Conservation (phyloP, 2,113 vertebrate genomes). For the Leucoraja erinaceus region DNA sequence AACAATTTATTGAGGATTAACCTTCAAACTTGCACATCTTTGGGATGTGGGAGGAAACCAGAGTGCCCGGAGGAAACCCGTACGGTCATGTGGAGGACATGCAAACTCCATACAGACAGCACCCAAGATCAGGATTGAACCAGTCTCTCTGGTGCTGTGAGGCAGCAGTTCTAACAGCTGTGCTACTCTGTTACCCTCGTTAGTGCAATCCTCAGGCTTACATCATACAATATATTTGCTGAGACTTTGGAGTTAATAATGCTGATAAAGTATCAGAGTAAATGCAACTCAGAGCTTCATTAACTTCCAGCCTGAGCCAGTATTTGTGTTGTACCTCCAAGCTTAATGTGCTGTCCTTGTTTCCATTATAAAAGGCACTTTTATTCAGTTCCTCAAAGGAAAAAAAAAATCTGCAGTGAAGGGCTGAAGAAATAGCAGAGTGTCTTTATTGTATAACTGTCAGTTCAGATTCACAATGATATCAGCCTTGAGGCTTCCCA, state of each 20-base stretch:
- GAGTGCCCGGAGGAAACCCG: too few species aligned
- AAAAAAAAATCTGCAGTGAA: background rate
- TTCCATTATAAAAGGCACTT: constrained; percentile 11
- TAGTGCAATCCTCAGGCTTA: background rate
- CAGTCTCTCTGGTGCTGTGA: too few species aligned
- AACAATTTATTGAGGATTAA: too few species aligned
- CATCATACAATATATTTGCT: background rate
- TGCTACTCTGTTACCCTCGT: too few species aligned
- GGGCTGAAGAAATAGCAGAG: constrained; percentile 13
- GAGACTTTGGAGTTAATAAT: background rate
- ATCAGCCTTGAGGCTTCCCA: constrained; percentile 3
- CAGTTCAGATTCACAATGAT: constrained; percentile 27
- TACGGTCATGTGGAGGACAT: too few species aligned
- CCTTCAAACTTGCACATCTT: too few species aligned
- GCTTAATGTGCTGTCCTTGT: background rate
- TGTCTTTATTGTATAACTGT: constrained; percentile 14
- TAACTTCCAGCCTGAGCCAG: background rate
- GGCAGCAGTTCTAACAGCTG: too few species aligned
- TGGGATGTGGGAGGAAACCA: too few species aligned
- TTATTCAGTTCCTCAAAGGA: constrained; percentile 10
- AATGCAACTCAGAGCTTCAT: background rate
- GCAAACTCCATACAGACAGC: too few species aligned
- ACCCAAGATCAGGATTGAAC: too few species aligned
- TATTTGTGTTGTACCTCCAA: background rate
- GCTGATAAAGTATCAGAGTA: background rate